phyloP scores from a whole-genome alignment of 2,113 vertebrate genomes.

The Telmatochromis sp. region DNA sequence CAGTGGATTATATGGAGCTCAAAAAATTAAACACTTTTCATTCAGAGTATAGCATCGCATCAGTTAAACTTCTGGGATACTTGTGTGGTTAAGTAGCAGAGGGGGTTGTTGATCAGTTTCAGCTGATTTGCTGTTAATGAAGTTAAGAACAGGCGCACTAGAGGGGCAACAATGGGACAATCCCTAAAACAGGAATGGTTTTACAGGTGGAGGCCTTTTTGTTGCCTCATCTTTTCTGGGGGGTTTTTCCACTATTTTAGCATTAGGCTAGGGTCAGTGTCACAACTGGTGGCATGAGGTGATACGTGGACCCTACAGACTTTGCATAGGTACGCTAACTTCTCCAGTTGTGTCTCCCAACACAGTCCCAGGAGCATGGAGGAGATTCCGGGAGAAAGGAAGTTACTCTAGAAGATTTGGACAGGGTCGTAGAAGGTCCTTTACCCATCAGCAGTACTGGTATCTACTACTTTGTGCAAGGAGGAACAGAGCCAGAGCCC shows the following conservation, averaged over 20 bases:
- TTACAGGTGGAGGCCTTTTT: background rate
- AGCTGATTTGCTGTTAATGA: background rate
- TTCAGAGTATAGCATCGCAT: background rate
- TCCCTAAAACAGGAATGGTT: background rate
- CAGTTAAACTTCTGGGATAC: background rate
- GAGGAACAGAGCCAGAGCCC: background rate
- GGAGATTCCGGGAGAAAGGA: background rate
- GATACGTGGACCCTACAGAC: background rate
- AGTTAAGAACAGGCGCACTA: background rate
- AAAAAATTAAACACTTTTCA: background rate
- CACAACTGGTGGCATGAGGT: background rate
- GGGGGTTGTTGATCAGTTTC: background rate
- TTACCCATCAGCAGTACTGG: background rate
- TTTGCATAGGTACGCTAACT: background rate
- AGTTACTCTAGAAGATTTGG: background rate
- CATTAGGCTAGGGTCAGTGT: background rate
- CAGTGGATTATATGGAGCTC: background rate
- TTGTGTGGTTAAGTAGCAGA: background rate
- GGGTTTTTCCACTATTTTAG: accelerated
- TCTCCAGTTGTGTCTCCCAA: background rate
- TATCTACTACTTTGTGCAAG: background rate
- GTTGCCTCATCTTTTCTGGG: background rate
- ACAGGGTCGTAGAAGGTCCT: background rate
- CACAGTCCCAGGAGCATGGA: background rate
- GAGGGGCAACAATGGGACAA: background rate